phyloP scores from a whole-genome alignment of 2,797 vertebrate species.

The Aldrovandia affinis region DNA sequence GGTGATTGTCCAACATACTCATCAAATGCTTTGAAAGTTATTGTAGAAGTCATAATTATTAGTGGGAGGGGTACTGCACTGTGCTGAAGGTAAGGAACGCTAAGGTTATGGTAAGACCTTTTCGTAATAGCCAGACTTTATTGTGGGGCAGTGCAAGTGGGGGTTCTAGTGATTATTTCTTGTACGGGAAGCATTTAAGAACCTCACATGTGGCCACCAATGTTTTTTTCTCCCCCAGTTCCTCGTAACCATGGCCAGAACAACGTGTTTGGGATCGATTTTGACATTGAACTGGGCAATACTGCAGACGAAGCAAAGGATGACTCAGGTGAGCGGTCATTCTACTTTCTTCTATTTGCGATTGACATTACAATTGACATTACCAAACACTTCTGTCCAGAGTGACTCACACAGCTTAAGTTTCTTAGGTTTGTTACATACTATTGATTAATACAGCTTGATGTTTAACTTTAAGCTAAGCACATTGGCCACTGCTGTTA shows the following conservation, averaged over 20 bases:
- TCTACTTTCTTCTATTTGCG: neutral
- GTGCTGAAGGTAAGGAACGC: neutral
- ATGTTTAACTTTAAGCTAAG: no score
- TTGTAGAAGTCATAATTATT: neutral
- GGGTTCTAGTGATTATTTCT: neutral
- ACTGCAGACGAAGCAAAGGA: slow-evolving; percentile 88
- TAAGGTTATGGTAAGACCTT: neutral
- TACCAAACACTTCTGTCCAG: neutral
- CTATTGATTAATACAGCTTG: no score
- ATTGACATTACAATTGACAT: neutral
- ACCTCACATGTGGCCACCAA: neutral
- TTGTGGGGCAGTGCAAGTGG: neutral
- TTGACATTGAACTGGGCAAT: slow-evolving; percentile 92
- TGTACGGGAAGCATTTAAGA: neutral
- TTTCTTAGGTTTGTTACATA: no score
- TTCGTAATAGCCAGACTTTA: neutral
- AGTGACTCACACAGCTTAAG: no score
- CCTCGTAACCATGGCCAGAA: slow-evolving; percentile 85
- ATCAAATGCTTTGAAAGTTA: neutral
- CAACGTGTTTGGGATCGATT: slow-evolving; percentile 80
- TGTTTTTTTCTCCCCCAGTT: slow-evolving; percentile 70
- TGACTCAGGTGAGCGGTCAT: slow-evolving; percentile 82
- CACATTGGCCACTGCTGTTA: no score
- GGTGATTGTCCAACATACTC: neutral
- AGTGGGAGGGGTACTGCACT: neutral